Percentiles rank a stretch among this genome's conserved stretches.
phyloP scores from a whole-genome alignment of 1,140 invertebrate genomes.

The Lerema accius region DNA sequence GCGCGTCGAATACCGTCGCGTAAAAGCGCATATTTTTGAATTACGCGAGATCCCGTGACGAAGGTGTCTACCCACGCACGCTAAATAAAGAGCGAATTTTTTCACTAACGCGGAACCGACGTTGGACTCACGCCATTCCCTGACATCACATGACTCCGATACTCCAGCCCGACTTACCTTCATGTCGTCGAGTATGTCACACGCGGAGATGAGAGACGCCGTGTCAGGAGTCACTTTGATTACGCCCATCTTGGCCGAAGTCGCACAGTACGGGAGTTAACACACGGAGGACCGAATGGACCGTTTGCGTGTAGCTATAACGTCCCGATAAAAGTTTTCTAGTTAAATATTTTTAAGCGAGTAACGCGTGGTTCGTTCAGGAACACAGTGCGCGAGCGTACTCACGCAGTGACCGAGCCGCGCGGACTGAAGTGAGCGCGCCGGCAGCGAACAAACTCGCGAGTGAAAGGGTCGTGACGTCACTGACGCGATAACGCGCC shows the following conservation, averaged over 20 bases:
- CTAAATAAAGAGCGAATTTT: conserved; percentile 56
- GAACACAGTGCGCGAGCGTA: conserved; percentile 68
- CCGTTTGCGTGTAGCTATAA: conserved; percentile 62
- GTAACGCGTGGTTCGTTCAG: conserved; percentile 66
- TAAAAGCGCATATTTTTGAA: conserved; percentile 49
- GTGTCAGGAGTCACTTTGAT: conserved; percentile 76
- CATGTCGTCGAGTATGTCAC: conserved; percentile 78
- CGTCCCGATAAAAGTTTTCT: conserved; percentile 41
- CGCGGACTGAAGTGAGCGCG: conserved; percentile 66
- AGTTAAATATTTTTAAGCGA: conserved; percentile 50
- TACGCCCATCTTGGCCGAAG: conserved; percentile 64
- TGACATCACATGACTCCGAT: conserved; percentile 59
- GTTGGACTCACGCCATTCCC: conserved; percentile 56
- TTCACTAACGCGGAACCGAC: conserved; percentile 54
- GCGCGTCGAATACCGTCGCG: conserved; percentile 33
- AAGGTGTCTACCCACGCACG: conserved; percentile 46
- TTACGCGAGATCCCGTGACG: conserved; percentile 51
- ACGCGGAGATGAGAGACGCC: conserved; percentile 70
- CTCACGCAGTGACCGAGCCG: conserved; percentile 78
- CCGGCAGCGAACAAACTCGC: conserved; percentile 47
- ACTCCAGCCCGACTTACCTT: conserved; percentile 59
- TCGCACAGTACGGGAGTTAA: conserved; percentile 46
- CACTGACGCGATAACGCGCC: conserved; percentile 61
- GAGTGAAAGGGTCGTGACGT: conserved; percentile 80
- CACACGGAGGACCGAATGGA: conserved; percentile 63